Base-by-base conservation (phyloP, 2,797 vertebrate genomes). In the Alfaro cultratus region DNA sequence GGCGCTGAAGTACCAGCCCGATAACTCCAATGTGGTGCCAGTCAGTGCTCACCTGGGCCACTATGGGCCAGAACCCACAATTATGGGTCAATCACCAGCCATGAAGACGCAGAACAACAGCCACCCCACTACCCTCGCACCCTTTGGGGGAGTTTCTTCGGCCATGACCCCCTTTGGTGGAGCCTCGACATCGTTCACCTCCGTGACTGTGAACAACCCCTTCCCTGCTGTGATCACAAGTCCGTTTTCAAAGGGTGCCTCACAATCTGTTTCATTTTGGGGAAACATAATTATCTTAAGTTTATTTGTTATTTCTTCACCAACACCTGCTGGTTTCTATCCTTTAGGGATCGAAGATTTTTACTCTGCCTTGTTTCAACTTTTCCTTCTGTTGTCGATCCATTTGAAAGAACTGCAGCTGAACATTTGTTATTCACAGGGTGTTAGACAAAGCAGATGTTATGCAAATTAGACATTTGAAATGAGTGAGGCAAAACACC, bases 151-250 rank as follows among this genome's bases (percentile, higher is more conserved):
- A 16, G 94, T 94, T 1, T 93, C 95, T 4, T 93, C 94, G 0
- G 10, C 92, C 85, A 98, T 98, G 94, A 97, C 98, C 36, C 98
- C 98, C 7, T 99, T 99, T 70, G 98, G 98, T 47, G 98, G 98
- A 73, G 95, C 97, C 46, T 96, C 97, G 80, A 96, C 97, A 57
- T 95, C 95, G 53, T 97, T 97, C 55, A 97, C 97, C 86, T 95
- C 97, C 10, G 95, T 97, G 88, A 93, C 97, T 78, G 97, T 97
- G 92, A 97, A 95, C 95, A 97, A 95, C 89, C 95, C 97, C 77
- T 99, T 98, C 92, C 97, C 97, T 74, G 83, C 96, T 79, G 94
- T 96, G 82, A 95, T 98, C 95, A 96, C 97, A 95, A 97, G 98
- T 99, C 84, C 95, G 97, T 92, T 49, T 43, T 43, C 26, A 26